phyloP scores from a whole-genome alignment of 2,113 vertebrate genomes.

The Pseudorectes ferrugineus region DNA sequence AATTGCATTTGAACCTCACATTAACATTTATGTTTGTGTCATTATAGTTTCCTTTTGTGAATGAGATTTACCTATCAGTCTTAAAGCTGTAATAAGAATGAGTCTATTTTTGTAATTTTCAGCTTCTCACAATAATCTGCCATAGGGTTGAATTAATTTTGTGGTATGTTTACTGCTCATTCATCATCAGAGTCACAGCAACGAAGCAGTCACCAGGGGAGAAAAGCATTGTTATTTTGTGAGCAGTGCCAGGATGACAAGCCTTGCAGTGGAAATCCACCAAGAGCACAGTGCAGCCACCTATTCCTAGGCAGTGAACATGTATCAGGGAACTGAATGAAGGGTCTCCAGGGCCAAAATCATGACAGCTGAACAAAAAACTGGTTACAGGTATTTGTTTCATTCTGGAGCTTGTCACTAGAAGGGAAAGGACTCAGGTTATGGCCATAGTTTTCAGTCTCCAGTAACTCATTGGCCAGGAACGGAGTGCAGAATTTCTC shows the following conservation, averaged over 20 bases:
- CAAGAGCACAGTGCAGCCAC: not conserved
- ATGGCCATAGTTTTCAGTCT: not conserved
- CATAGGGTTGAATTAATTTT: slow-evolving; percentile 46
- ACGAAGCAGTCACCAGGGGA: not conserved
- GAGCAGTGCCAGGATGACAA: not conserved
- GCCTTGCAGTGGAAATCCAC: not conserved
- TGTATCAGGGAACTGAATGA: not conserved
- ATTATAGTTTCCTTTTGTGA: slow-evolving; percentile 62
- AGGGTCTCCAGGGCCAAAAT: not conserved
- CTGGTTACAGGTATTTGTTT: not conserved
- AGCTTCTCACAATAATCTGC: not conserved
- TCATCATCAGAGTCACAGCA: not conserved
- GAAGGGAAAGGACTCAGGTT: not conserved
- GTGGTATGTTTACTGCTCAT: slow-evolving; percentile 11
- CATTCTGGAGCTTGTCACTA: not conserved
- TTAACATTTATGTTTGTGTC: slow-evolving; percentile 69
- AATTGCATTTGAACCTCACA: slow-evolving; percentile 58
- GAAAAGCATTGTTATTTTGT: not conserved
- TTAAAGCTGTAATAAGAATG: slow-evolving; percentile 51
- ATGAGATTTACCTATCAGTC: slow-evolving; percentile 59
- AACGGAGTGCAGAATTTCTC: not conserved
- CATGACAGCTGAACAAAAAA: not conserved
- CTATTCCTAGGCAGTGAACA: not conserved
- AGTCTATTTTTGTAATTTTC: slow-evolving; percentile 49
- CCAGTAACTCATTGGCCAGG: not conserved